A percentile compares a stretch with the other conserved stretches of the same genome.
Evolutionary conservation across 2,113 vertebrate species (phyloP).

Genomic region (Mustelus asterias): DNA sequence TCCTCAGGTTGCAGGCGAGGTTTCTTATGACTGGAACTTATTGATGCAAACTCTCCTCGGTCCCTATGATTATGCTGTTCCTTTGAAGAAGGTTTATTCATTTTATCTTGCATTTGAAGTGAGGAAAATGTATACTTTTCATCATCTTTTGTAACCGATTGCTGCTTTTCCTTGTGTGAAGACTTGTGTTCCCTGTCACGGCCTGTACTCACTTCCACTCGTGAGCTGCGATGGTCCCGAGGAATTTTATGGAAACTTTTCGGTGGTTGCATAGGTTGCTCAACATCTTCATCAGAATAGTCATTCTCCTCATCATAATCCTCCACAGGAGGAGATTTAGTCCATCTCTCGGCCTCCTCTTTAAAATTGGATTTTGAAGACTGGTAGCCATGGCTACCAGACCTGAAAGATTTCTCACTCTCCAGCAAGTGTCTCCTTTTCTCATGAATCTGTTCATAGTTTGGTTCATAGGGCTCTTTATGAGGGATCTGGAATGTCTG

Average conservation of each 20-base stretch:
- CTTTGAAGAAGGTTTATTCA: slow-evolving; percentile 51
- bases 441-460: slow-evolving; percentile 50
- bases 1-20: slow-evolving; percentile 37
- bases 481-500: slow-evolving; percentile 61
- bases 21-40: slow-evolving; percentile 49
- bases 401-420: slow-evolving; percentile 51
- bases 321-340: slow-evolving; percentile 53
- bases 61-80: slow-evolving; percentile 58
- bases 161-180: slow-evolving; percentile 58
- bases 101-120: slow-evolving; percentile 48
- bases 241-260: slow-evolving; percentile 58
- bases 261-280: slow-evolving; percentile 65
- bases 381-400: slow-evolving; percentile 41
- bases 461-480: slow-evolving; percentile 52
- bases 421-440: slow-evolving; percentile 52
- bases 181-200: slow-evolving; percentile 66
- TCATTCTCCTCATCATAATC: slow-evolving; percentile 57
- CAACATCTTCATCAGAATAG: slow-evolving; percentile 58
- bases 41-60: slow-evolving; percentile 34
- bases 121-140: slow-evolving; percentile 41
- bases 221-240: slow-evolving; percentile 49
- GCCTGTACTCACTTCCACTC: slow-evolving; percentile 58
- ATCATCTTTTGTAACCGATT: slow-evolving; percentile 45
- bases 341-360: slow-evolving; percentile 55
- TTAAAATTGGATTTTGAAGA: slow-evolving; percentile 34